Evolutionary conservation across 2,797 vertebrate species (phyloP), one percentile per base, ranked within the genome.

Genomic region (Megalops cyprinoides): DNA sequence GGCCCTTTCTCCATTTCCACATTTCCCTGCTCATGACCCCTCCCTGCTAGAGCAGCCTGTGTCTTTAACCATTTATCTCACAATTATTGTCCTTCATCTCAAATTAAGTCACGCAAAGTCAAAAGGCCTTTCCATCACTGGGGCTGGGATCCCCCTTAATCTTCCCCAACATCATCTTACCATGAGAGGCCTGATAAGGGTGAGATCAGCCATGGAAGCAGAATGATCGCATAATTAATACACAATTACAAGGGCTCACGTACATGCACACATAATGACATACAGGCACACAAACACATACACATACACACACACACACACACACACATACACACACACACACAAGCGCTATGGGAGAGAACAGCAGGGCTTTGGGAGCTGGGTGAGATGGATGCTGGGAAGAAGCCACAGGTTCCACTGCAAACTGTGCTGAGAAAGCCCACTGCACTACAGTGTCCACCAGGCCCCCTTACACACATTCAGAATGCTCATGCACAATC

Each of bases 231-330:
- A 14, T 69, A 39, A 69, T 20, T 15, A 69, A 77, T 4, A 86
- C 12, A 77, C 44, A 86, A n/a, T 84, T 60, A 77, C 78, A 81
- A 62, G 79, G 28, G 31, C 62, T 14, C 67, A 80, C 44, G 67
- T 49, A 34, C 60, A 10, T 49, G n/a, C 82, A 53, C 58, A 78
- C 28, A 81, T 48, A 65, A 31, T 81, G 18, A 77, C 60, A 42
- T 34, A 77, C 78, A 28, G 28, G 39, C 58, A 31, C 5, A 1
- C n/a, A 62, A 1, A 10, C 28, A 34, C 10, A 25, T 20, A 4
- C 37, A 73, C 53, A 1, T 49, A 42, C 81, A 73, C 34, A 18
- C 2, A 55, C 31, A 73, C 62, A 9, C 44, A 42, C 23, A 71
- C 62, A 71, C 60, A 69, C 12, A 79, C 18, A 14, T 28, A 28